phyloP scores from a whole-genome alignment of 30 jellyfish, hydroid and myxozoan species.

The Chrysaora quinquecirrha region DNA sequence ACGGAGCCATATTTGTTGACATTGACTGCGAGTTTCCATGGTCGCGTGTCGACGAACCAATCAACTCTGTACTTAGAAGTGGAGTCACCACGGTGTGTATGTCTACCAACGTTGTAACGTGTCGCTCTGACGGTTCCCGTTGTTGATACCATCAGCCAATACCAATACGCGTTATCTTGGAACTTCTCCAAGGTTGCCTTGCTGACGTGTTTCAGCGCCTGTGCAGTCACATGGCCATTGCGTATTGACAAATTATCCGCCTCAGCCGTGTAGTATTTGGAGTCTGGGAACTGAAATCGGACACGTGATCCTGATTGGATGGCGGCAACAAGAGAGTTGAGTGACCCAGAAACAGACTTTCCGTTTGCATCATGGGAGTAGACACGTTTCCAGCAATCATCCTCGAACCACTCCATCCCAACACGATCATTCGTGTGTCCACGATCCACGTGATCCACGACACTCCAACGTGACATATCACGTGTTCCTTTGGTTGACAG shows the following conservation, averaged over 20 bases:
- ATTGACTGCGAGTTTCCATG: neutral
- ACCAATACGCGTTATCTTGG: constrained; percentile 3
- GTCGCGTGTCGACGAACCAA: constrained; percentile 10
- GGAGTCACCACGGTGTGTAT: neutral
- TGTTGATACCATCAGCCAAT: constrained; percentile 13
- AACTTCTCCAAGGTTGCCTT: neutral
- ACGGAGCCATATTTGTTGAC: neutral
- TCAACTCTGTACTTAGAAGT: neutral
- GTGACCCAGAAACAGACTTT: neutral
- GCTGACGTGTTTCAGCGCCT: constrained; percentile 1
- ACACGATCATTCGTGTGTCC: neutral
- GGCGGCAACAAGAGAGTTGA: neutral
- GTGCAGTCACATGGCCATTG: constrained; percentile 5
- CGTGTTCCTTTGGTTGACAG: constrained; percentile 8
- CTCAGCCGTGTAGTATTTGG: neutral
- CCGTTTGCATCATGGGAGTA: neutral
- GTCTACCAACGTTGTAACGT: neutral
- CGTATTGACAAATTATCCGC: constrained; percentile 7
- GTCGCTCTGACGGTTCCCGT: constrained; percentile 5
- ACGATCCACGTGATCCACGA: neutral
- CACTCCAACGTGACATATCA: neutral
- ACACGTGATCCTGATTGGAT: neutral
- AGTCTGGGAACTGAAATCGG: neutral
- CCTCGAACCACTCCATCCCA: neutral
- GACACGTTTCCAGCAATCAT: neutral